Conservation (phyloP, 35 echinoderm and acorn worm species). For the Patiria miniata region DNA sequence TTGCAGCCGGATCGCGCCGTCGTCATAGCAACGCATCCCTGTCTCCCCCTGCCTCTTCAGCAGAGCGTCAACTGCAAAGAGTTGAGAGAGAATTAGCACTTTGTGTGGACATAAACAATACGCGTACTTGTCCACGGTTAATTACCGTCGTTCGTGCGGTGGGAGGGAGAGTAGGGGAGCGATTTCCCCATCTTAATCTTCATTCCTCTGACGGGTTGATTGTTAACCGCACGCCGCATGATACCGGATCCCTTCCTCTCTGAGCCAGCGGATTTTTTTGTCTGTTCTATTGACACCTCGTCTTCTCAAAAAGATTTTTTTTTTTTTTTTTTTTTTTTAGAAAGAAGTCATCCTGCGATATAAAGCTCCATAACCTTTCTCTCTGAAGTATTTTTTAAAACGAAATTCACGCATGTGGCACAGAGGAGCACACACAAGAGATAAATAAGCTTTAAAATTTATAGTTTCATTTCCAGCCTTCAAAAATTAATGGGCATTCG, state of each 20-base stretch:
- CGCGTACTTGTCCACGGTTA: not conserved
- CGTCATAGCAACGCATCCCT: not conserved
- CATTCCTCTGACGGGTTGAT: not conserved
- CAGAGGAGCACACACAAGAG: too few species aligned
- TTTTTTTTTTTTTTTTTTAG: too few species aligned
- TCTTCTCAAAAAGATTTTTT: too few species aligned
- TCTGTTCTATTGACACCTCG: too few species aligned
- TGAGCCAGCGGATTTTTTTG: not conserved
- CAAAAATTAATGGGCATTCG: too few species aligned
- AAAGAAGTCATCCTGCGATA: too few species aligned
- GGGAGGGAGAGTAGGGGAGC: not conserved
- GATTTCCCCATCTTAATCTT: constrained; percentile 13
- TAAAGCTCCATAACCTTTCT: too few species aligned
- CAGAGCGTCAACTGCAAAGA: not conserved
- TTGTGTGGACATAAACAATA: constrained; percentile 26
- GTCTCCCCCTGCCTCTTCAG: not conserved
- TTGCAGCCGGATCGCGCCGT: constrained; percentile 15
- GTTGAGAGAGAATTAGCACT: not conserved
- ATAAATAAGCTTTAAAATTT: too few species aligned
- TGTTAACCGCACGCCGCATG: not conserved
- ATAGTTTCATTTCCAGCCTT: too few species aligned
- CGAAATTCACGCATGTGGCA: too few species aligned
- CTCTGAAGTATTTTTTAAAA: too few species aligned
- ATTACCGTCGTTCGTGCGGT: not conserved
- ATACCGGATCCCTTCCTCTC: not conserved